These are phyloP conservation scores for Sander lucioperca DNA, from an alignment of 2,113 vertebrate genomes.

Conservation along the genomic window DNA sequence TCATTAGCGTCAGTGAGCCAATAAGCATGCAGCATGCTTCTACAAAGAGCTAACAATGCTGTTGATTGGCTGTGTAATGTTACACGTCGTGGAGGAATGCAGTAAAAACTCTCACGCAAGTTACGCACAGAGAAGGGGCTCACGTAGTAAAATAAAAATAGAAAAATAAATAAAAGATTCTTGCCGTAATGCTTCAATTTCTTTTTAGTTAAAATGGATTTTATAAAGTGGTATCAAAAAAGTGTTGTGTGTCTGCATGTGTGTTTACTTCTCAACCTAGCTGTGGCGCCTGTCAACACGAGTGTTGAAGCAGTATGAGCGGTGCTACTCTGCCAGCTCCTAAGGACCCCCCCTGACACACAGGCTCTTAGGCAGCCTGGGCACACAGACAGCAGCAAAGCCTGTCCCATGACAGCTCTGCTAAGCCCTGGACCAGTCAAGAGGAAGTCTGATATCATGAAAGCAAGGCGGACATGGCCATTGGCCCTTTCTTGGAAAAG, in stretches of 20 bases:
- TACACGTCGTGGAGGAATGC: too few relatives aligned
- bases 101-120: too few relatives aligned
- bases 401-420: slow-evolving; percentile 29
- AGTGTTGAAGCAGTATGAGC: slow-evolving; percentile 66
- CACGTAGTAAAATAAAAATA: too few relatives aligned
- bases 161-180: too few relatives aligned
- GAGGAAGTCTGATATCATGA: slow-evolving; percentile 38
- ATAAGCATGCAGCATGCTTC: too few relatives aligned
- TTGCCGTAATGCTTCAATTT: too few relatives aligned
- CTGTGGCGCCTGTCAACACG: slow-evolving; percentile 42
- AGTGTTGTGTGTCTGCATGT: slow-evolving; percentile 1
- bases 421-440: slow-evolving; percentile 41
- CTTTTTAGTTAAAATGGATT: too few relatives aligned
- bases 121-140: too few relatives aligned
- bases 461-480: slow-evolving; percentile 17
- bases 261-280: slow-evolving; percentile 35
- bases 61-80: too few relatives aligned
- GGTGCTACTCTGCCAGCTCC: slow-evolving; percentile 43
- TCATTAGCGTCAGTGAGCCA: too few relatives aligned
- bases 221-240: too few relatives aligned
- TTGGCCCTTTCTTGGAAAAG: background rate
- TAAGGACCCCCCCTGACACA: slow-evolving; percentile 50
- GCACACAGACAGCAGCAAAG: slow-evolving; percentile 34
- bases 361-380: slow-evolving; percentile 58
- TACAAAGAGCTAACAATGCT: too few relatives aligned